Evolutionary conservation across 2,113 vertebrate genomes (phyloP).

Genomic region (Maccullochella peelii): DNA sequence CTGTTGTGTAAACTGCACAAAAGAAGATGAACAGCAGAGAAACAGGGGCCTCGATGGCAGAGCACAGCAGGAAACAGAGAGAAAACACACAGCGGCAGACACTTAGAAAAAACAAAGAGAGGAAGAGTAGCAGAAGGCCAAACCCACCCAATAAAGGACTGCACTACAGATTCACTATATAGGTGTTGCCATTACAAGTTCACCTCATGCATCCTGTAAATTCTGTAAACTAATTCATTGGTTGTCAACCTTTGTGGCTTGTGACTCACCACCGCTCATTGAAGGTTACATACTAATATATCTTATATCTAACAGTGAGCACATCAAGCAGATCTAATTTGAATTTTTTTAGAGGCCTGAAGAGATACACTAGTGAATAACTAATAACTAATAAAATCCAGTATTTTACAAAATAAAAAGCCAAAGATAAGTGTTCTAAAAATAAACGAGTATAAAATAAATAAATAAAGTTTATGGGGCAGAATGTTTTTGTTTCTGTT

Average conservation of each 20-base stretch:
- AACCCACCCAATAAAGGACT: background rate
- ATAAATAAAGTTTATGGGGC: background rate
- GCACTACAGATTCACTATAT: background rate
- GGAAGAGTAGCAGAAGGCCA: background rate
- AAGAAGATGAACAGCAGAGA: background rate
- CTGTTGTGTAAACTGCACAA: no score
- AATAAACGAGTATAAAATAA: no score
- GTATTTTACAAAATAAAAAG: background rate
- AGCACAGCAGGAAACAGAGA: constrained; percentile 7
- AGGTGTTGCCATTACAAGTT: background rate
- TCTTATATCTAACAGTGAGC: background rate
- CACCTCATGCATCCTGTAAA: background rate
- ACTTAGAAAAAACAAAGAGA: constrained; percentile 4
- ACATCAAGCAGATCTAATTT: background rate
- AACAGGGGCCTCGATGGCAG: background rate
- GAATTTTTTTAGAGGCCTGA: background rate
- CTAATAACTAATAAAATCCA: background rate
- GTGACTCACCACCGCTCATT: background rate
- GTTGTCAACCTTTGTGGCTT: background rate
- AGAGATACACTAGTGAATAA: no score
- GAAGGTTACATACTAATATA: background rate
- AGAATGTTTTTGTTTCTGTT: background rate
- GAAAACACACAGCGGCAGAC: background rate
- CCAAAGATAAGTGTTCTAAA: background rate
- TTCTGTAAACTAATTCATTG: background rate